Conservation (phyloP, 2,888 invertebrate species). For the Drosophila macrospina region DNA sequence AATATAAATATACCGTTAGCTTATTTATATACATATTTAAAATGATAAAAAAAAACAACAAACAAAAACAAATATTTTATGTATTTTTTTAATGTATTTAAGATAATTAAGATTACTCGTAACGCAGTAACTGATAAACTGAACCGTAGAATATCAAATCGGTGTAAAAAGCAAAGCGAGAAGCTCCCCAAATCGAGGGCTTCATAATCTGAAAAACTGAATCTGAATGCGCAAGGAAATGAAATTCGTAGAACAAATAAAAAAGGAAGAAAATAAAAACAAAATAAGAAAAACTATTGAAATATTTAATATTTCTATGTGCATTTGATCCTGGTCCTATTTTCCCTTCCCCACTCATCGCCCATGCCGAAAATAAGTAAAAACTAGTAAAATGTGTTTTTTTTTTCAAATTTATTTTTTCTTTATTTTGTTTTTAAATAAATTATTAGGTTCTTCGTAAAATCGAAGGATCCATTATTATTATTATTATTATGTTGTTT, state of each 20-base stretch:
- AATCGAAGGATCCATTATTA: slow-evolving; percentile 81
- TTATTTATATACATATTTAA: slow-evolving; percentile 72
- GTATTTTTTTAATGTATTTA: slow-evolving; percentile 78
- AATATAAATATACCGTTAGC: slow-evolving; percentile 73
- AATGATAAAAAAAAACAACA: slow-evolving; percentile 30
- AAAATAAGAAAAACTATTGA: slow-evolving; percentile 22
- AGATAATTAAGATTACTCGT: slow-evolving; percentile 72
- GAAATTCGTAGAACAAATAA: slow-evolving; percentile 38
- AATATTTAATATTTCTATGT: slow-evolving; percentile 20
- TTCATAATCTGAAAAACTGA: slow-evolving; percentile 27
- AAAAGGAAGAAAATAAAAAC: slow-evolving; percentile 20
- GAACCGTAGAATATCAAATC: slow-evolving; percentile 47
- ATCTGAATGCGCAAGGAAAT: slow-evolving; percentile 67
- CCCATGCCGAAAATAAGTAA: neutral
- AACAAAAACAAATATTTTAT: slow-evolving; percentile 66
- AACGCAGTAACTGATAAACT: slow-evolving; percentile 44
- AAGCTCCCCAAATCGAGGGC: slow-evolving; percentile 27
- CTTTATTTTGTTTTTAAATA: slow-evolving; percentile 76
- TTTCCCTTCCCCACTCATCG: neutral
- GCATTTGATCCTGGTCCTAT: slow-evolving; percentile 17
- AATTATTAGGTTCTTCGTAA: slow-evolving; percentile 84
- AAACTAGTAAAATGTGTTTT: slow-evolving; percentile 14
- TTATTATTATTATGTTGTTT: slow-evolving; percentile 52
- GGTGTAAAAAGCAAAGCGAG: slow-evolving; percentile 46
- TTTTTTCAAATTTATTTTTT: slow-evolving; percentile 61